These are phyloP conservation scores for Caenorhabditis afra DNA, from an alignment of 2,888 invertebrate genomes.

Conservation along the genomic window DNA sequence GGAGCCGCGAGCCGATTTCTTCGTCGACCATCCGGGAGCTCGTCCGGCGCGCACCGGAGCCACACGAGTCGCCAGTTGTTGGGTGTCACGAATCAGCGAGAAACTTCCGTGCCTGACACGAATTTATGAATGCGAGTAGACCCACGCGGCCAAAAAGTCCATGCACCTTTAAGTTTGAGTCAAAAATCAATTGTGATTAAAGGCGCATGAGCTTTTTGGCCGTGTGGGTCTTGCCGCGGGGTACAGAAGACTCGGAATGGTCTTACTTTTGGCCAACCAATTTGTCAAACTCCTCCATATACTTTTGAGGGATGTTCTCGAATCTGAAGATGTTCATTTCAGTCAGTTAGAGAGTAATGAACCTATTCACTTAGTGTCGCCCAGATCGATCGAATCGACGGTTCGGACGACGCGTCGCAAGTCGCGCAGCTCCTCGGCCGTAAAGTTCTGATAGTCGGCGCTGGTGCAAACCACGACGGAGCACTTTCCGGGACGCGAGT, in stretches of 20 bases:
- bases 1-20: neutral
- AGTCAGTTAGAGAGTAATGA: neutral
- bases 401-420: neutral
- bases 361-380: neutral
- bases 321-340: neutral
- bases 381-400: neutral
- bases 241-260: no score
- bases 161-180: no score
- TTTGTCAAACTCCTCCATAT: neutral
- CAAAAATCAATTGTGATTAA: no score
- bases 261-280: neutral
- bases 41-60: neutral
- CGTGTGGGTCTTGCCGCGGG: no score
- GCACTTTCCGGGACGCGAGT: neutral
- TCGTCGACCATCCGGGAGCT: neutral
- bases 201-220: no score
- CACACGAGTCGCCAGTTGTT: neutral
- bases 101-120: neutral
- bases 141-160: no score
- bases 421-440: neutral
- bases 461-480: neutral
- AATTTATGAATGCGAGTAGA: neutral
- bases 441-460: neutral
- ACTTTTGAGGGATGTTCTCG: neutral
- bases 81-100: neutral